Evolutionary conservation across 2,888 invertebrate species (phyloP).

Genomic region (Spilosoma lubricipeda): DNA sequence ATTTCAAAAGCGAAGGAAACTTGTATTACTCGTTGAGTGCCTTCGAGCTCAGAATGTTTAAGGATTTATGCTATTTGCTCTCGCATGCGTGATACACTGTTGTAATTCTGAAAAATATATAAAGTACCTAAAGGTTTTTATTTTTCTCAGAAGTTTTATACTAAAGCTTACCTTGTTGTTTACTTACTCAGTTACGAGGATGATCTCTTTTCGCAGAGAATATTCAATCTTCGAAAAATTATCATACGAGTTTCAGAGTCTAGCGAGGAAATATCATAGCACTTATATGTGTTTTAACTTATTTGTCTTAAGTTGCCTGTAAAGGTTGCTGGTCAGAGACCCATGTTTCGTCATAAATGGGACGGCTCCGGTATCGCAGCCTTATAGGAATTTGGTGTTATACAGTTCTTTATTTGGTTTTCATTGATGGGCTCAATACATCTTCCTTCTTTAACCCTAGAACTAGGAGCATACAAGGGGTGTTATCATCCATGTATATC

Average conservation of each 20-base stretch:
- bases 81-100: conserved; percentile 20
- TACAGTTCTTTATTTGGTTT: too few species aligned
- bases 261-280: not conserved
- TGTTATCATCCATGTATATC: too few species aligned
- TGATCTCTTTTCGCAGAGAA: not conserved
- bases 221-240: not conserved
- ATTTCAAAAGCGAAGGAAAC: conserved; percentile 28
- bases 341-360: too few species aligned
- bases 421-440: too few species aligned
- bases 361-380: too few species aligned
- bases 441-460: too few species aligned
- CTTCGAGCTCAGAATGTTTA: conserved; percentile 27
- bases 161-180: not conserved
- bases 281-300: not conserved
- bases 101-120: conserved; percentile 19
- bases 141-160: not conserved
- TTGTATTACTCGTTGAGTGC: conserved; percentile 24
- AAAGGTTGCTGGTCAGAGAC: too few species aligned
- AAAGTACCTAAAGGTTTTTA: not conserved
- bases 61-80: conserved; percentile 32
- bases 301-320: not conserved
- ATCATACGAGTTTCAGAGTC: not conserved
- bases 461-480: too few species aligned
- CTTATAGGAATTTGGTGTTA: too few species aligned
- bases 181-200: not conserved